Conservation (phyloP, 2,797 vertebrate genomes). For the Picus viridis region DNA sequence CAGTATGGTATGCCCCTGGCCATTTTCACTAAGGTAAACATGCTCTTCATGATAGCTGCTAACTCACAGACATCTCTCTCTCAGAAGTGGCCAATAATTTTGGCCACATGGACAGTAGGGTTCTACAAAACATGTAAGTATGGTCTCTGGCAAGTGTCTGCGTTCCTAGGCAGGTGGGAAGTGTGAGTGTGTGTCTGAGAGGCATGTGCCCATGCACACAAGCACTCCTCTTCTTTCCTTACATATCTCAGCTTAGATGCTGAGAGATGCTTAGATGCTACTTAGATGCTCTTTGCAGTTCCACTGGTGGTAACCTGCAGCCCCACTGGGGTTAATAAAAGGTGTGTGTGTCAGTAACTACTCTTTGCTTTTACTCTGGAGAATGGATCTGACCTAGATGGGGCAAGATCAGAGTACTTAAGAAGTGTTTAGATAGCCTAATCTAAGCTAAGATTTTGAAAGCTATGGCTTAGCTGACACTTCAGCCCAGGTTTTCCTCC, state of each 20-base stretch:
- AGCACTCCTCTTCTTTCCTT: neutral
- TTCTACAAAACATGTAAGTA: neutral
- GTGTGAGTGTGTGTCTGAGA: rapidly evolving
- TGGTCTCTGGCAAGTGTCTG: neutral
- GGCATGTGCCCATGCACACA: rapidly evolving
- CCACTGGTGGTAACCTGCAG: neutral
- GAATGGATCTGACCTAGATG: neutral
- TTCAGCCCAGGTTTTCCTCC: too few relatives aligned
- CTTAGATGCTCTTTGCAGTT: neutral
- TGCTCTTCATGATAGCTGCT: neutral
- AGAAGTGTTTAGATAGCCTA: neutral
- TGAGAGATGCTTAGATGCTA: too few relatives aligned
- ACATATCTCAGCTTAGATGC: neutral
- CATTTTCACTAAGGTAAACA: constrained; percentile 94
- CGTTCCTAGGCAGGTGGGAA: neutral
- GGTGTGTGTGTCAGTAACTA: neutral
- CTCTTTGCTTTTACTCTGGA: neutral
- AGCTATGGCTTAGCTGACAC: neutral
- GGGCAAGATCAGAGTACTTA: neutral
- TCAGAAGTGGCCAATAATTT: neutral
- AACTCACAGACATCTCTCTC: neutral
- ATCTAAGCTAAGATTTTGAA: neutral
- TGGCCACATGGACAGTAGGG: neutral
- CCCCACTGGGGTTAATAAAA: neutral
- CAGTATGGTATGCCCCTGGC: constrained; percentile 91